phyloP scores from a whole-genome alignment of 2,797 vertebrate genomes.

The Schizothorax lantsangensis region DNA sequence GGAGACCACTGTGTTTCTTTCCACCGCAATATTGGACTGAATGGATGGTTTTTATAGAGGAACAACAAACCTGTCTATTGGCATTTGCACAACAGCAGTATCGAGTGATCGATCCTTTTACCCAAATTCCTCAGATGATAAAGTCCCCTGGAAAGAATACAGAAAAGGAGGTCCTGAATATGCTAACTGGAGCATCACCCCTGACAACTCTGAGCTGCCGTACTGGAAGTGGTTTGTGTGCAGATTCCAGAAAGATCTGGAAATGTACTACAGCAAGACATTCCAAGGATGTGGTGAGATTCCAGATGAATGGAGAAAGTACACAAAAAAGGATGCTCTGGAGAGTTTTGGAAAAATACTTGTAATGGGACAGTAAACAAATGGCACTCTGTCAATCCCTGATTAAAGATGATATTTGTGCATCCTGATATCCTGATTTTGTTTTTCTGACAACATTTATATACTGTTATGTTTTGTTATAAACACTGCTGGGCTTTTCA shows the following conservation, averaged over 20 bases:
- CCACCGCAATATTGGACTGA: neutral
- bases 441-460: neutral
- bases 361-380: neutral
- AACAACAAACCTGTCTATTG: neutral
- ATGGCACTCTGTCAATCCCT: neutral
- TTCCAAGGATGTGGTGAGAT: neutral
- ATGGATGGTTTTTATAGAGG: neutral
- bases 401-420: neutral
- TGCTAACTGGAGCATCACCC: neutral
- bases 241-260: neutral
- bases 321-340: neutral
- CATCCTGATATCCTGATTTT: neutral
- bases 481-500: neutral
- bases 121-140: rapidly evolving
- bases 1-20: neutral
- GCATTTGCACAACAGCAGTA: neutral
- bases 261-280: neutral
- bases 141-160: neutral
- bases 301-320: neutral
- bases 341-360: neutral
- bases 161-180: neutral
- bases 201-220: neutral
- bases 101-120: rapidly evolving
- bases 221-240: slow-evolving; percentile 37
- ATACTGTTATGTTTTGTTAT: neutral